Evolutionary conservation across 2,888 invertebrate genomes (phyloP), one percentile per base, ranked within the genome.

Genomic region (Drosophila eohydei): DNA sequence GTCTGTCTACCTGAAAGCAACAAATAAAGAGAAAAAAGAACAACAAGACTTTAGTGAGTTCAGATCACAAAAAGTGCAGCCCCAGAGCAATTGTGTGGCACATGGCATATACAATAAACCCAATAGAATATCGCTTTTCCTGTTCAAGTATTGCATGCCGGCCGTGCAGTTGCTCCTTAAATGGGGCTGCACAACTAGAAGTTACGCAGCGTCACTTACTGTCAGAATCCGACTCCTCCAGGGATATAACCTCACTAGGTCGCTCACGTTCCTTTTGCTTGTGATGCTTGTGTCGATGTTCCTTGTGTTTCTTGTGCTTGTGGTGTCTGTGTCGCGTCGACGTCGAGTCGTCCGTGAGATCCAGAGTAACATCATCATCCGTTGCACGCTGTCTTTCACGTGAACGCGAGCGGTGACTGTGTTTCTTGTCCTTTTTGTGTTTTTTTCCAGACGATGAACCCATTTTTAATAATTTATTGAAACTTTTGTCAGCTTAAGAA

Each of bases 401-500:
- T 16, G 92, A 91, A 11, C 81, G 83, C 0, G 89, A 88, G 14
- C 86, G 88, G 66, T 91, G 90, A 55, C 91, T 91, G 60, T 90
- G 90, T 55, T 92, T 93, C 36, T 91, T 92, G 9, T 93, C 93
- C 63, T 91, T 92, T 63, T 93, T 93, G 64, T 93, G 92, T 62
- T 93, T 93, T 78, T 93, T 93, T 3, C 90, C 89, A n/a, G 89
- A 88, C 3, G 93, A 91, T 4, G 92, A 92, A 38, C 93, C 93
- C 93, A 93, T 93, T 79, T 73, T 86, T n/a, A 38, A 28, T 6
- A 54, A 52, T 44, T 55, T 58, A 32, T 36, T 50, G 36, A 50
- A 26, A 50, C 34, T 55, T 50, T 50, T 60, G 12, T 38, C 46
- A 69, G 67, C 54, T 58, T 68, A 57, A 69, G 57, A 60, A 52